Percentiles rank a stretch among this genome's conserved stretches.
These are phyloP conservation scores for Hyposoter dolosus DNA, from an alignment of 2,888 invertebrate species.

Conservation along the genomic window DNA sequence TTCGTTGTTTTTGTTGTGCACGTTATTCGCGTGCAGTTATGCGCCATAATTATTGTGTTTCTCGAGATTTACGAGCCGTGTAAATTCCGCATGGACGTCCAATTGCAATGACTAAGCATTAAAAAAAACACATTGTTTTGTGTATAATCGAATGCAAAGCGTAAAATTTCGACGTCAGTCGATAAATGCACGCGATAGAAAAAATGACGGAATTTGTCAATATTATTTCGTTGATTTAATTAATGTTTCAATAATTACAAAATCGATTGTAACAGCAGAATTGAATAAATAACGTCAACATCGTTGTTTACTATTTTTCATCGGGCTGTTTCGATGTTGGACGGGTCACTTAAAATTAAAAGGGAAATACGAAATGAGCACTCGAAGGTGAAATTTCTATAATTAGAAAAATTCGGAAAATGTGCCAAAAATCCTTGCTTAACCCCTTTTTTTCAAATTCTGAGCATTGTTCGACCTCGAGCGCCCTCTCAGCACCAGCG, in stretches of 20 bases:
- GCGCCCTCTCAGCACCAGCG: slow-evolving; percentile 1
- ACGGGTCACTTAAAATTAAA: slow-evolving; percentile 21
- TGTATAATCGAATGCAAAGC: not conserved
- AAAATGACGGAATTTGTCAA: not conserved
- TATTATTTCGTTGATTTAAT: not conserved
- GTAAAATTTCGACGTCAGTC: not conserved
- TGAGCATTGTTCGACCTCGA: slow-evolving; percentile 37
- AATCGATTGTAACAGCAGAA: not conserved
- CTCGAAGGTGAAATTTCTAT: slow-evolving; percentile 55
- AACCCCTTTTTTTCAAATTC: slow-evolving; percentile 20
- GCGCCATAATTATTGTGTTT: slow-evolving; percentile 20
- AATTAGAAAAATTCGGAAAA: slow-evolving; percentile 52
- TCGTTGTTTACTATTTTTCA: not conserved
- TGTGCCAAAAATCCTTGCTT: slow-evolving; percentile 64
- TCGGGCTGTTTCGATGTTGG: not conserved
- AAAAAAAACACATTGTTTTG: not conserved
- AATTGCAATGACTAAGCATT: not conserved
- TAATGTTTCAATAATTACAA: not conserved
- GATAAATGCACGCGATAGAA: not conserved
- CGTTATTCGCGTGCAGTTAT: slow-evolving; percentile 27
- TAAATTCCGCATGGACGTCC: slow-evolving; percentile 1
- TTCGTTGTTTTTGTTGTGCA: not conserved
- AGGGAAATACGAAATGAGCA: slow-evolving; percentile 50
- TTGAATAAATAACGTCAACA: not conserved
- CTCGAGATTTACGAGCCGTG: slow-evolving; percentile 22